Percentiles rank a stretch among this genome's conserved stretches.
Evolutionary conservation across 2,113 vertebrate species (phyloP).

Genomic region (Halichoeres trimaculatus): DNA sequence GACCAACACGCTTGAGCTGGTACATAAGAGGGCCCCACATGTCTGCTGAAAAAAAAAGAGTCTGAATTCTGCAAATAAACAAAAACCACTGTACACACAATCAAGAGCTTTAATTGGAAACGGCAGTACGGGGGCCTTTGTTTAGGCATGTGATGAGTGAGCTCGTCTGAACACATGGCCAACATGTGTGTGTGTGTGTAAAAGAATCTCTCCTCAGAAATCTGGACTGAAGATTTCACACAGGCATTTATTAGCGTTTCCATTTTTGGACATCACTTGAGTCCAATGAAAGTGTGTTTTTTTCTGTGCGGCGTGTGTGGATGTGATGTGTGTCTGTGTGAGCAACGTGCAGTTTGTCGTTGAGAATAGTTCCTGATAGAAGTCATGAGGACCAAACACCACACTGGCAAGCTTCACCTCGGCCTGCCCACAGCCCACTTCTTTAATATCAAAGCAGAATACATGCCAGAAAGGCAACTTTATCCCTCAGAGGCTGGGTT

Average conservation of each 20-base stretch:
- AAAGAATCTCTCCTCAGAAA: slow-evolving; percentile 39
- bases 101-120: slow-evolving; percentile 45
- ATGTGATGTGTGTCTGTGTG: slow-evolving; percentile 4
- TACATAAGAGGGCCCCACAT: slow-evolving; percentile 29
- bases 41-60: slow-evolving; percentile 16
- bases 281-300: slow-evolving; percentile 32
- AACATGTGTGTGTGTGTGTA: slow-evolving; percentile 60
- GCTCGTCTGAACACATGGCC: slow-evolving; percentile 55
- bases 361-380: slow-evolving; percentile 65
- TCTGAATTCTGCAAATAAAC: slow-evolving; percentile 43
- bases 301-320: slow-evolving; percentile 6
- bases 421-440: slow-evolving; percentile 26
- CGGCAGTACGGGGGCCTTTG: slow-evolving; percentile 45
- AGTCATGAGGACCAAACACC: slow-evolving; percentile 68
- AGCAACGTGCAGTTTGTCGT: slow-evolving; percentile 39
- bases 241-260: slow-evolving; percentile 58
- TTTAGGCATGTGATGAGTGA: slow-evolving; percentile 40
- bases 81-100: slow-evolving; percentile 45
- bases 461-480: slow-evolving; percentile 10
- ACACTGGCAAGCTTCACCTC: slow-evolving; percentile 27
- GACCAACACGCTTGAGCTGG: slow-evolving; percentile 15
- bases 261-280: slow-evolving; percentile 69
- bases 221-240: slow-evolving; percentile 59
- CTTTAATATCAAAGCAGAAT: slow-evolving; percentile 26
- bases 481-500: slow-evolving; percentile 3